These are phyloP conservation scores for Prionailurus bengalensis DNA, from an alignment of 2,113 vertebrate species.

Conservation along the genomic window DNA sequence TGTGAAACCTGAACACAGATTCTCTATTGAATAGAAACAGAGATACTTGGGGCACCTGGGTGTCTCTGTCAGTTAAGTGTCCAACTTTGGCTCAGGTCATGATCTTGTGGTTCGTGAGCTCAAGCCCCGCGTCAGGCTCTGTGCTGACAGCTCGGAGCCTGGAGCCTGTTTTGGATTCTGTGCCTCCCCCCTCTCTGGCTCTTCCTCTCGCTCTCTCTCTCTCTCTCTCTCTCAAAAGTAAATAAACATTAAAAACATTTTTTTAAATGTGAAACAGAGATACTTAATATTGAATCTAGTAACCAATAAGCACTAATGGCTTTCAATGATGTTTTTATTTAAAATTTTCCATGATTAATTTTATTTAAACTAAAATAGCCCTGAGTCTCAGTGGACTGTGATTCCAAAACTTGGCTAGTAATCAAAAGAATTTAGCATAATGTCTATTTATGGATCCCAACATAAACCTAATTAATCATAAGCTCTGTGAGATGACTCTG, in stretches of 20 bases:
- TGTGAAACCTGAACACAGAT: background rate
- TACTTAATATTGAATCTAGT: background rate
- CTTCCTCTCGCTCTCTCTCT: no score
- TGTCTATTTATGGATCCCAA: background rate
- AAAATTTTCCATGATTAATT: background rate
- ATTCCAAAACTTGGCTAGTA: background rate
- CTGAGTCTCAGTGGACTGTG: background rate
- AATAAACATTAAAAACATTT: no score
- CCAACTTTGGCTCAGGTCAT: no score
- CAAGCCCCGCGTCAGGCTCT: no score
- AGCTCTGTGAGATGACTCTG: background rate
- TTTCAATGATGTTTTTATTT: background rate
- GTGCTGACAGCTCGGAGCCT: no score
- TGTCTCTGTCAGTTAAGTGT: no score
- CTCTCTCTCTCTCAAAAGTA: no score
- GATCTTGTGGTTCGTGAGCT: no score
- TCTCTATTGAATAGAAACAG: background rate
- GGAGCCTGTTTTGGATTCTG: no score
- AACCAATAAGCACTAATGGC: background rate
- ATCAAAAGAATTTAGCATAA: background rate
- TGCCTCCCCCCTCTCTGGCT: no score
- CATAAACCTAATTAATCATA: background rate
- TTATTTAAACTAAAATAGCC: background rate
- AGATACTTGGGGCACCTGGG: no score
- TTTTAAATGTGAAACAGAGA: background rate